Percentiles rank a stretch among this genome's conserved stretches.
Evolutionary conservation across 1,140 invertebrate species (phyloP).

Genomic region (Streblospio benedicti): DNA sequence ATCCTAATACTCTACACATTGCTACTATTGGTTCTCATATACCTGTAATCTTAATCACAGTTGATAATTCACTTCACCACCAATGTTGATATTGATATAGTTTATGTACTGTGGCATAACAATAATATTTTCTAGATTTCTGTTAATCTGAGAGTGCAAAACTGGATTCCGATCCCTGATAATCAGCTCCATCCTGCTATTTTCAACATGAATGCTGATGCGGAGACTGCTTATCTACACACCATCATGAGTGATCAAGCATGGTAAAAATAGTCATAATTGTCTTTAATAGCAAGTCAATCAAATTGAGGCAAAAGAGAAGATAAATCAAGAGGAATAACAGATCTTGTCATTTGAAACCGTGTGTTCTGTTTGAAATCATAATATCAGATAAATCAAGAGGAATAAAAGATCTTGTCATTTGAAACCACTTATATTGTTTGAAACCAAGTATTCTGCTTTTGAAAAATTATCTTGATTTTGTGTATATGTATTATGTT

Average conservation of each 20-base stretch:
- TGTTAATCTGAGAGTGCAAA: slow-evolving; percentile 27
- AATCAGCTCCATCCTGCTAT: slow-evolving; percentile 32
- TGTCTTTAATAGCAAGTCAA: not conserved
- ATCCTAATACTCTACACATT: too few relatives aligned
- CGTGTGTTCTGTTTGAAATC: too few relatives aligned
- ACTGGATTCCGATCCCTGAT: slow-evolving; percentile 35
- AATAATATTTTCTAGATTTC: slow-evolving; percentile 30
- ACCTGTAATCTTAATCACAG: not conserved
- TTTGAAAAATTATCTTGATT: too few relatives aligned
- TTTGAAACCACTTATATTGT: too few relatives aligned
- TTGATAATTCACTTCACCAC: not conserved
- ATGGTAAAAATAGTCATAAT: not conserved
- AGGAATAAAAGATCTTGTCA: too few relatives aligned
- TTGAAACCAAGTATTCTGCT: too few relatives aligned
- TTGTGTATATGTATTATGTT: too few relatives aligned
- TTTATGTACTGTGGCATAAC: not conserved
- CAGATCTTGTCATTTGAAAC: too few relatives aligned
- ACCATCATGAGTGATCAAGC: slow-evolving; percentile 34
- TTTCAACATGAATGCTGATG: slow-evolving; percentile 35
- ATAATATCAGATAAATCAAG: too few relatives aligned
- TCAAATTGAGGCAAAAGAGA: too few relatives aligned
- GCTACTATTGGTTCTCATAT: not conserved
- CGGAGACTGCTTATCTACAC: slow-evolving; percentile 37
- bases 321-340: too few relatives aligned
- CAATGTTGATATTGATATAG: not conserved